Percentiles rank a stretch among this genome's conserved stretches.
Evolutionary conservation across 2,113 vertebrate species (phyloP).

Genomic region (Cynocephalus volans): DNA sequence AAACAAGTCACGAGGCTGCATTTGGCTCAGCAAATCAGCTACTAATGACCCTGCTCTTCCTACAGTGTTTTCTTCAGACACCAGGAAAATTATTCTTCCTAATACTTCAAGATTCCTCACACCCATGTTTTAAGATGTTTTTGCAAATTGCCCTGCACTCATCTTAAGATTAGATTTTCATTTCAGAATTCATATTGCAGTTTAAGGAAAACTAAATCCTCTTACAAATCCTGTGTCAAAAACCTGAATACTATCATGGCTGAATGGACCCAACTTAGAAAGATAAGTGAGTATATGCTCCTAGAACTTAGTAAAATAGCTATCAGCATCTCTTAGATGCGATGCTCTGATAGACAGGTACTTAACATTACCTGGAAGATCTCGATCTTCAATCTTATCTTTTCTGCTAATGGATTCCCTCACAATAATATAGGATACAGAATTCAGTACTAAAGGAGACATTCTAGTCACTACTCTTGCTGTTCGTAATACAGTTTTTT

Average conservation of each 20-base stretch:
- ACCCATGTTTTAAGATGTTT: conserved; percentile 70
- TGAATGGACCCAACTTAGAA: conserved; percentile 67
- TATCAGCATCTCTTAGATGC: conserved; percentile 26
- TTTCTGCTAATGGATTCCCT: conserved; percentile 70
- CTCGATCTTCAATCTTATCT: conserved; percentile 65
- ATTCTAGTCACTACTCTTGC: conserved; percentile 37
- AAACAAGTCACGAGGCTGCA: conserved; percentile 1
- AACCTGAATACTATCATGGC: conserved; percentile 62
- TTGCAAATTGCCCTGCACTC: conserved; percentile 69
- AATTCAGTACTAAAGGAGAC: conserved; percentile 57
- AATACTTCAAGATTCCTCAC: conserved; percentile 61
- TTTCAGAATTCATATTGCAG: conserved; percentile 73
- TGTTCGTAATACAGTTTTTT: background rate
- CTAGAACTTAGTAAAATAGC: conserved; percentile 27
- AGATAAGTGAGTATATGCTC: conserved; percentile 58
- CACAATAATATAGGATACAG: conserved; percentile 56
- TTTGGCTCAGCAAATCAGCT: conserved; percentile 61
- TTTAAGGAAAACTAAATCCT: conserved; percentile 78
- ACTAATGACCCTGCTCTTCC: conserved; percentile 64
- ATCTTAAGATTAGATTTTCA: conserved; percentile 77
- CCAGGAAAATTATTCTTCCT: conserved; percentile 60
- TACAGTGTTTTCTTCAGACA: conserved; percentile 42
- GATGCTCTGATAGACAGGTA: conserved; percentile 40
- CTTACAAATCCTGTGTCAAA: conserved; percentile 76
- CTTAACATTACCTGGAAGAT: conserved; percentile 63